Evolutionary conservation across 2,113 vertebrate genomes (phyloP), one percentile per base, ranked within the genome.

Genomic region (Phycodurus eques): DNA sequence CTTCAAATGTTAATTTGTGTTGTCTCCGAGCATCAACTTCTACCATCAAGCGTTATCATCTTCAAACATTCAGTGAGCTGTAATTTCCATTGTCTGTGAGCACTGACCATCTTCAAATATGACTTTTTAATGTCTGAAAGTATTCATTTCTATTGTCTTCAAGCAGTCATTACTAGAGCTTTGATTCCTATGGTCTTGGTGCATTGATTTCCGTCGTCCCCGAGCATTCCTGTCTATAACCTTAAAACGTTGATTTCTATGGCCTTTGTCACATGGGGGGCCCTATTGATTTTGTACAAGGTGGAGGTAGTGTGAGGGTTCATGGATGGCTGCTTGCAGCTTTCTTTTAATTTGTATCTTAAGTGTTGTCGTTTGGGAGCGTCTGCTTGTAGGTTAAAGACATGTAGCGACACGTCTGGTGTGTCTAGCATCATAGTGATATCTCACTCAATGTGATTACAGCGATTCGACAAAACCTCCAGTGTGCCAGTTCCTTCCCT

Each of bases 391-490:
- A 43, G 42, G 20, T 19, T 51, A 17, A 19, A 56, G n/a, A 35
- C 88, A 1, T 73, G 88, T 76, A 69, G 69, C 27, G 82, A 81
- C 89, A 78, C 6, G 89, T 54, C 51, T 20, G 63, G 11, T 4
- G 43, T 60, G 79, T 76, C 79, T 82, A 83, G 35, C 4, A 39
- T 39, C 60, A 39, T 85, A 74, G 65, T 72, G 81, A 76, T 74
- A 83, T 86, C 62, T 85, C 63, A 64, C 80, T 79, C 62, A 46
- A 47, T 47, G 43, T 76, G 80, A 90, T 91, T 82, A 83, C 56
- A 88, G 83, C 69, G 74, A 83, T 76, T 63, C 69, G 51, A 49
- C 61, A 20, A 42, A 84, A 80, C 71, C 73, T 54, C n/a, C 47
- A 46, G 56, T 8, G 27, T 44, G 63, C 27, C 67, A 27, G 4